A percentile compares a stretch with the other conserved stretches of the same genome.
Conservation (phyloP, 2,888 invertebrate genomes). For the Polietes domitor region DNA sequence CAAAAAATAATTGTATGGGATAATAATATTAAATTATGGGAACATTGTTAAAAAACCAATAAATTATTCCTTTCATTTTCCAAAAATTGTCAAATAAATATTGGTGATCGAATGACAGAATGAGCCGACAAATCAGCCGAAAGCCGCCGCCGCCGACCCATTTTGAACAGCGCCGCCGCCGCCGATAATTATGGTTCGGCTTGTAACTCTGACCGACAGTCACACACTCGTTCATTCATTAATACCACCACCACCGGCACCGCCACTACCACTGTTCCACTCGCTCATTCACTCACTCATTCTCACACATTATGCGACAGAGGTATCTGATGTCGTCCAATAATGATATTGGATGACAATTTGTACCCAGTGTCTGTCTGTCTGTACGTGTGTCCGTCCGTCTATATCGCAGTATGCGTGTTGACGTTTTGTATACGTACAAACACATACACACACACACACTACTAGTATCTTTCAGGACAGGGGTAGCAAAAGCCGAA, state of each 20-base stretch:
- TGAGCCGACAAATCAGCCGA: too few relatives aligned
- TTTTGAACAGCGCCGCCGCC: too few relatives aligned
- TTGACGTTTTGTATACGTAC: background rate
- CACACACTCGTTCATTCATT: conserved; percentile 29
- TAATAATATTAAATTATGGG: too few relatives aligned
- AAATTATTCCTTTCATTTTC: too few relatives aligned
- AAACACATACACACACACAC: background rate
- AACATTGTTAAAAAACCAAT: too few relatives aligned
- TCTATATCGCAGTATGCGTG: background rate
- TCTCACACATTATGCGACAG: conserved; percentile 25
- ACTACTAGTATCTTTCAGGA: background rate
- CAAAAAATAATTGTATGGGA: too few relatives aligned
- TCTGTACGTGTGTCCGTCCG: background rate
- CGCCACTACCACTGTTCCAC: conserved; percentile 18
- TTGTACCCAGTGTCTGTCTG: conserved; percentile 31
- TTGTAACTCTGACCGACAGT: conserved; percentile 37
- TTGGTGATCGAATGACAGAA: too few relatives aligned
- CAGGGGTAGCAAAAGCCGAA: conserved; percentile 26
- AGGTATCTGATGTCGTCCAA: conserved; percentile 77
- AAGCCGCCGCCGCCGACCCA: too few relatives aligned
- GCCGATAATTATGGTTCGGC: too few relatives aligned
- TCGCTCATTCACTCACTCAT: conserved; percentile 7
- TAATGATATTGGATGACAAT: conserved; percentile 79
- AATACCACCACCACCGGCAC: conserved; percentile 50
- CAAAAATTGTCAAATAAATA: too few relatives aligned